Percentiles rank a stretch among this genome's conserved stretches.
phyloP scores from a whole-genome alignment of 2,888 invertebrate genomes.

The Agonopterix heracliana region DNA sequence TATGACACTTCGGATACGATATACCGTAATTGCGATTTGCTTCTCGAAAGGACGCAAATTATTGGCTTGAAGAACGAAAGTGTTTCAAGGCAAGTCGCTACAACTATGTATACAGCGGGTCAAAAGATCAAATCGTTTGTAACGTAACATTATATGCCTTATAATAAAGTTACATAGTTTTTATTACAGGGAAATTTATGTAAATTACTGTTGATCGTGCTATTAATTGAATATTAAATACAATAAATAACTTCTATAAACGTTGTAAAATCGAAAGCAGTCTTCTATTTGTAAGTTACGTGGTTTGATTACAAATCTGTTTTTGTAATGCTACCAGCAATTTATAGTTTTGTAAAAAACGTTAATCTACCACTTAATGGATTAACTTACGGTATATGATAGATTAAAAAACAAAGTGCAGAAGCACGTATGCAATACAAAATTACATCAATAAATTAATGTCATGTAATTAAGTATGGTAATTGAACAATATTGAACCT shows the following conservation, averaged over 20 bases:
- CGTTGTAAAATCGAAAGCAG: too few relatives aligned
- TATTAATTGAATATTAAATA: too few relatives aligned
- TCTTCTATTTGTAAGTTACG: too few relatives aligned
- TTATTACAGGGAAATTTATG: not conserved
- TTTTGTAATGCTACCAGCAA: too few relatives aligned
- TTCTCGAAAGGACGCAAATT: conserved; percentile 29
- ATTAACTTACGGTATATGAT: too few relatives aligned
- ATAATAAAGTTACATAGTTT: not conserved
- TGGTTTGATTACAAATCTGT: too few relatives aligned
- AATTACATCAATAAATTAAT: conserved; percentile 1
- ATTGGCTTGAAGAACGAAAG: conserved; percentile 41
- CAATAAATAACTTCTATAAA: too few relatives aligned
- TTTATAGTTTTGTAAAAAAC: too few relatives aligned
- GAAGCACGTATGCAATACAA: too few relatives aligned
- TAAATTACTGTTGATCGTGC: too few relatives aligned
- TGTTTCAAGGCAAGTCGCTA: conserved; percentile 52
- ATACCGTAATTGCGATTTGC: not conserved
- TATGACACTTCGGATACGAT: too few relatives aligned
- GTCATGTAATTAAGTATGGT: conserved; percentile 13
- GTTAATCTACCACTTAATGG: too few relatives aligned
- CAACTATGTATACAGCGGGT: conserved; percentile 28
- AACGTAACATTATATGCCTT: conserved; percentile 6
- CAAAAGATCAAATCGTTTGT: conserved; percentile 39
- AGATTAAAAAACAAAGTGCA: not conserved
- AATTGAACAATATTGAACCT: conserved; percentile 13